Base-by-base conservation (phyloP, 2,113 vertebrate genomes). In the Atlantisia rogersi region DNA sequence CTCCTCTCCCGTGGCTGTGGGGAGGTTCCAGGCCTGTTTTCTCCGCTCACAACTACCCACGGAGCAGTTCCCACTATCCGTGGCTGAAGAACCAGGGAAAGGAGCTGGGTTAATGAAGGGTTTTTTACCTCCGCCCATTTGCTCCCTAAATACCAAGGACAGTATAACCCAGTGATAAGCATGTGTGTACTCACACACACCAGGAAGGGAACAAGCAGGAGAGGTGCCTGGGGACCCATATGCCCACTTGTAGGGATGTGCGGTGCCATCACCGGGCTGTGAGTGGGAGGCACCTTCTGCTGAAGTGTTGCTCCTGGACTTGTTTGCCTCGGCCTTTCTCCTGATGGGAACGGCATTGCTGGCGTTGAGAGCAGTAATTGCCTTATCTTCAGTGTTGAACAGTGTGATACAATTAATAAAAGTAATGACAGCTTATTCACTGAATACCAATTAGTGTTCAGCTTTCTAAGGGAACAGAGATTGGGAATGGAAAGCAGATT, bases 401-500 rank as follows among this genome's bases (percentile, higher is more conserved):
- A 84, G 20, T 59, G 67, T 52, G 65, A 71, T 82, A 32, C 32
- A 91, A 87, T 89, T 91, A 85, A 88, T 85, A 85, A 56, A 90
- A 91, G 48, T 67, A 75, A 68, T 71, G 87, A 56, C 82, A 79
- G 14, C 60, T 95, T 84, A 59, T 79, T 85, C 50, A 28, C 65
- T 68, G 92, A 95, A 93, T 82, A 59, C 56, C 74, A 86, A 35
- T 86, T 95, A 92, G 55, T 32, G 46, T 59, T 91, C 58, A 42
- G 67, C 48, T 91, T 93, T 82, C 65, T 48, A 21, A 67, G n/a
- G 60, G 44, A 75, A 29, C 2, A 3, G 73, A 81, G 58, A 35
- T 16, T 37, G 56, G 74, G 62, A 82, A 64, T 52, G 29, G 90
- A 94, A 85, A 93, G 74, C 58, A 75, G 60, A 60, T 50, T 32